Evolutionary conservation across 1,140 invertebrate species (phyloP), one percentile per base, ranked within the genome.

Genomic region (Pseudomyrmex dendroicus): DNA sequence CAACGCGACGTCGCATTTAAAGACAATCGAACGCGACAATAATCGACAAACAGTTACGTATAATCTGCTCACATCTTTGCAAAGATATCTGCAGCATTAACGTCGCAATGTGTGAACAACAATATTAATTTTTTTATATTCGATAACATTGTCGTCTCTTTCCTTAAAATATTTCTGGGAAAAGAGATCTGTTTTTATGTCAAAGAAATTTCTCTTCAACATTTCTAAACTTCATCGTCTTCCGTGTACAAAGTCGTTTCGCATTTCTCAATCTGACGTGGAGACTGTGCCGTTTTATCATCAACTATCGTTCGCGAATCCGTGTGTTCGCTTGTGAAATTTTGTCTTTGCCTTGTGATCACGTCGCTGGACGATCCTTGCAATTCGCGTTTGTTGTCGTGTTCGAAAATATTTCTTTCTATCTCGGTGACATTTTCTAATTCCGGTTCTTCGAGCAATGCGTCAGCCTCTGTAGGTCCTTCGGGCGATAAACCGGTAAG

Each of bases 381-480:
- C 20, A 35, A n/a, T 10, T 15, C 7, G 20, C 2, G 50, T 78
- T 35, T 73, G 7, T 83, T 20, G n/a, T 89, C 87, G 8, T 83
- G 78, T 2, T 67, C 62, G 0, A 68, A 80, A n/a, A n/a, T 85
- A n/a, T 89, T 87, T 4, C 73, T 44, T 0, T 93, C 89, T 1
- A 82, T 82, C 9, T 93, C 93, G 0, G 89, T 86, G 0, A 91
- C 82, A 57, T 92, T 93, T 62, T 94, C 93, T 1, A 94, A 72
- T 83, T 94, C 93, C 0, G 93, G 93, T 73, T 94, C 93, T 44
- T 94, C 93, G 7, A 93, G 76, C 2, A 94, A 72, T 2, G 92
- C 89, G 63, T 92, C 91, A 2, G 87, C 85, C 52, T 93, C 93
- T 0, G 86, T 86, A 2, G 89, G 73, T 0, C 84, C 89, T 2